Conservation (phyloP, 2,797 vertebrate species). For the Varecia variegata region DNA sequence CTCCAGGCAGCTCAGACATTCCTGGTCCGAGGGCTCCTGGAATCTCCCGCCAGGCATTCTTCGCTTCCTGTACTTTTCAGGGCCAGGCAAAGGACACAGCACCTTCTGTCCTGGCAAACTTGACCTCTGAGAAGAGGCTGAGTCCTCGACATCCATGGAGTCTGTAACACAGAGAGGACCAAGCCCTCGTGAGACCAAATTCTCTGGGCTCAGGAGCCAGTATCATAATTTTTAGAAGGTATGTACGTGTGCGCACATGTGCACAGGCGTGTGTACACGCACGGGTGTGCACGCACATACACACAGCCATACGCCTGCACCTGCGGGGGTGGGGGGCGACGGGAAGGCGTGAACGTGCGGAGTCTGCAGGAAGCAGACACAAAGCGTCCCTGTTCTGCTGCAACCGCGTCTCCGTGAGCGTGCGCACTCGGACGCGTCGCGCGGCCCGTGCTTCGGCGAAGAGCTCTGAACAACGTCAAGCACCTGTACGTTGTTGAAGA, state of each 20-base stretch:
- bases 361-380: background rate
- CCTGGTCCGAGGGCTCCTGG: background rate
- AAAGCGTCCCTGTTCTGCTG: background rate
- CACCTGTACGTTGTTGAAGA: too few relatives aligned
- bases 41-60: slow-evolving; percentile 11
- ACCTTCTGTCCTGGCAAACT: background rate
- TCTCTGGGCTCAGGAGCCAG: background rate
- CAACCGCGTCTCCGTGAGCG: background rate
- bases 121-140: slow-evolving; percentile 20
- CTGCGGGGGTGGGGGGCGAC: background rate
- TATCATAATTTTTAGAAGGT: background rate
- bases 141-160: slow-evolving; percentile 25
- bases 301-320: background rate
- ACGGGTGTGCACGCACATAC: background rate
- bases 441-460: background rate
- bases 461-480: too few relatives aligned
- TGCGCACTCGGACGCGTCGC: background rate
- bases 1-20: background rate
- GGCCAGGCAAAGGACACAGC: background rate
- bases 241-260: background rate
- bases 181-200: background rate
- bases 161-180: background rate
- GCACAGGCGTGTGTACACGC: background rate
- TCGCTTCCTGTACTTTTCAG: background rate
- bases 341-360: background rate